phyloP scores from a whole-genome alignment of 2,797 vertebrate genomes.

The Spinus pinus region DNA sequence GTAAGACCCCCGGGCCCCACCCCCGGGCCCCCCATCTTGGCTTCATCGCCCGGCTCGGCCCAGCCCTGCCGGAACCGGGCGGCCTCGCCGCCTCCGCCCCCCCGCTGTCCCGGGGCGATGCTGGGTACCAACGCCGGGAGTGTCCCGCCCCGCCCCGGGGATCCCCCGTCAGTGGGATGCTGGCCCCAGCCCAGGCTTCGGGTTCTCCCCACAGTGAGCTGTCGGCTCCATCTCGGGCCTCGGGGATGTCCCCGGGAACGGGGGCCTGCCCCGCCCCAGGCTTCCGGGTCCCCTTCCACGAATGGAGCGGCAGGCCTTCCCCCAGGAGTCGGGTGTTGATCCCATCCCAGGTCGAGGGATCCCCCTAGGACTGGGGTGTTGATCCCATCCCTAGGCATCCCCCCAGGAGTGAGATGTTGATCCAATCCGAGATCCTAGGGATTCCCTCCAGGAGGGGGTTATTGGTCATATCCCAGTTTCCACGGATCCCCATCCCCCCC shows the following conservation, averaged over 20 bases:
- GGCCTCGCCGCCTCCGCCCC: not conserved
- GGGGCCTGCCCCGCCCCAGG: not conserved
- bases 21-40: not conserved
- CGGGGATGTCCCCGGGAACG: not conserved
- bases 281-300: not conserved
- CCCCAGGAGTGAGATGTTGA: not conserved
- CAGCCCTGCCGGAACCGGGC: not conserved
- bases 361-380: accelerated
- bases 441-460: not conserved
- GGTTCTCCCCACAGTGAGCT: accelerated
- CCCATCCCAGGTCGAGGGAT: not conserved
- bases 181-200: not conserved
- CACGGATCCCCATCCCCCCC: not conserved
- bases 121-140: not conserved
- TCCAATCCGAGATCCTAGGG: no score
- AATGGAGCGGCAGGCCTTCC: not conserved
- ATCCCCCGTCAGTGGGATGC: not conserved
- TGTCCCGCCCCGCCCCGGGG: not conserved
- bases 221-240: not conserved
- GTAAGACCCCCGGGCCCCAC: not conserved
- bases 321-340: no score
- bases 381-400: not conserved
- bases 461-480: not conserved
- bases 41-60: not conserved
- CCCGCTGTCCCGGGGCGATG: no score